A percentile compares a stretch with the other conserved stretches of the same genome.
Evolutionary conservation across 1,140 invertebrate genomes (phyloP).

Genomic region (Orchestia grillus): DNA sequence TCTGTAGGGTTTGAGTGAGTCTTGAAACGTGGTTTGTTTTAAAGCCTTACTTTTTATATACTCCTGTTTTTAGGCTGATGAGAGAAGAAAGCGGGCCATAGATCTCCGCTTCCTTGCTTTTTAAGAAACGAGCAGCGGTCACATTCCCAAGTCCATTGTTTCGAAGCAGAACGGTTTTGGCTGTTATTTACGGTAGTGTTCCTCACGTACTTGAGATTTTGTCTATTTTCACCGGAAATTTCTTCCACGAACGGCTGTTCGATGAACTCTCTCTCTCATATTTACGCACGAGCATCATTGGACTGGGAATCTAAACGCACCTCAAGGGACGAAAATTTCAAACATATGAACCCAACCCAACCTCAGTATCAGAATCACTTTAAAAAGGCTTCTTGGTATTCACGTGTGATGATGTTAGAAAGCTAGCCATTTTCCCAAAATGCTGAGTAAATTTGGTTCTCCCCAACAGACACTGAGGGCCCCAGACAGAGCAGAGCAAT

Average conservation of each 20-base stretch:
- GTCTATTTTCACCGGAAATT: neutral
- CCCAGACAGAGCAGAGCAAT: neutral
- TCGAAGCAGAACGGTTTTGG: neutral
- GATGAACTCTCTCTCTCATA: neutral
- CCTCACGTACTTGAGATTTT: neutral
- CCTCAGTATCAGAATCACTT: too few species aligned
- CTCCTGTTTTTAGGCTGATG: slow-evolving; percentile 34
- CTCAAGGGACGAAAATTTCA: too few species aligned
- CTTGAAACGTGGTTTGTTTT: slow-evolving; percentile 15
- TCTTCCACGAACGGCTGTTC: neutral
- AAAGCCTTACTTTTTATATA: slow-evolving; percentile 33
- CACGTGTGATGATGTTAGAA: neutral
- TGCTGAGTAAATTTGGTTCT: neutral
- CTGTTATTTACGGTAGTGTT: neutral
- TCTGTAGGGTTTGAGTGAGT: slow-evolving; percentile 44
- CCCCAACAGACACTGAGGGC: neutral
- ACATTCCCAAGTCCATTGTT: slow-evolving; percentile 26
- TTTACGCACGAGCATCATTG: too few species aligned
- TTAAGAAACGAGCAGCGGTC: neutral
- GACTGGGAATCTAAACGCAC: too few species aligned
- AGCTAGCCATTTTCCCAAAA: neutral
- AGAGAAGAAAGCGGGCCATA: slow-evolving; percentile 35
- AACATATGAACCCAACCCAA: too few species aligned
- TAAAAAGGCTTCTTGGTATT: neutral
- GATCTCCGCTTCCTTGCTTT: slow-evolving; percentile 47